Percentiles rank a stretch among this genome's conserved stretches.
These are phyloP conservation scores for Notothenia rossii DNA, from an alignment of 2,113 vertebrate species.

Conservation along the genomic window DNA sequence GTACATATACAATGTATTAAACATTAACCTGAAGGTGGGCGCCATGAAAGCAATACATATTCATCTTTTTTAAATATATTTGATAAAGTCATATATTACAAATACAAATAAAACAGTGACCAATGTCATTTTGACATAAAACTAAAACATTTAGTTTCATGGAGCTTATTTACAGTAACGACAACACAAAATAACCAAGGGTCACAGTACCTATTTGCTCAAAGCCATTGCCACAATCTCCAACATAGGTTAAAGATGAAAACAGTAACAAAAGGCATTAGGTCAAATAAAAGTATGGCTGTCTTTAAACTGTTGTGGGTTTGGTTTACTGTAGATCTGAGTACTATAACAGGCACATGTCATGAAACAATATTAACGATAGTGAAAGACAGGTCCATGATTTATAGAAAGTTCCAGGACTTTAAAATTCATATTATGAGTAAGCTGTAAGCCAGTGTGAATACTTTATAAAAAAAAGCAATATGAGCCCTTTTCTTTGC, in stretches of 20 bases:
- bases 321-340: slow-evolving; percentile 24
- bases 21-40: too few species aligned
- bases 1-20: too few species aligned
- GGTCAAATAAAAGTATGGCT: background rate
- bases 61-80: too few species aligned
- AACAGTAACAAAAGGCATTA: background rate
- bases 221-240: too few species aligned
- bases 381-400: slow-evolving; percentile 12
- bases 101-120: background rate
- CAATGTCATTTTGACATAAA: background rate
- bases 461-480: background rate
- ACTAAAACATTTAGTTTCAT: background rate
- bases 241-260: background rate
- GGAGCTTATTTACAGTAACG: too few species aligned
- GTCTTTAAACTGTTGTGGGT: background rate
- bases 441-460: background rate
- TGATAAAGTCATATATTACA: too few species aligned
- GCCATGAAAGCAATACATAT: too few species aligned
- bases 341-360: background rate
- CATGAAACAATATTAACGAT: slow-evolving; percentile 13
- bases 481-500: background rate
- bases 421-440: background rate
- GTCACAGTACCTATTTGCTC: too few species aligned
- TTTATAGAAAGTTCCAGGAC: slow-evolving; percentile 16
- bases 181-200: too few species aligned